These are phyloP conservation scores for Pipistrellus pipistrellus DNA, from an alignment of 2,797 vertebrate genomes.

Conservation along the genomic window DNA sequence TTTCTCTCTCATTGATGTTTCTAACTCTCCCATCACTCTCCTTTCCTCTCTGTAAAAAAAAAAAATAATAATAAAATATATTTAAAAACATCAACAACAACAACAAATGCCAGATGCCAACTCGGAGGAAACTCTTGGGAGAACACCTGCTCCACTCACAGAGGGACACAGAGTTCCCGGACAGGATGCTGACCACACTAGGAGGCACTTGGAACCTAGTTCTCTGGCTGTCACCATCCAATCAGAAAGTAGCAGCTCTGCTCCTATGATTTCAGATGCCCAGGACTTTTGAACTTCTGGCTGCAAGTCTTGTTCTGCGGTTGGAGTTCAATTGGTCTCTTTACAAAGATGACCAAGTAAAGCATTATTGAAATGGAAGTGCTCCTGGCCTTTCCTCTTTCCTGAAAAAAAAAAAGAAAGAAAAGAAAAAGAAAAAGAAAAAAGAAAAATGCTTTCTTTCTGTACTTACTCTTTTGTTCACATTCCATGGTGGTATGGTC, in stretches of 20 bases:
- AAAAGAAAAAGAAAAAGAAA: background rate
- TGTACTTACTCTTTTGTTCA: background rate
- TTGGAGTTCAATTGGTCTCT: background rate
- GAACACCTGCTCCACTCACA: slow-evolving; percentile 37
- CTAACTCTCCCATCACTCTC: too few species aligned
- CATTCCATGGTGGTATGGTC: background rate
- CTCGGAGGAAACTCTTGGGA: slow-evolving; percentile 24
- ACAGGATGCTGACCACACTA: slow-evolving; percentile 1
- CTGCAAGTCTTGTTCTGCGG: background rate
- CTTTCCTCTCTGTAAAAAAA: too few species aligned
- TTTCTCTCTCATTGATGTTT: too few species aligned
- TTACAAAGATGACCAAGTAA: slow-evolving; percentile 17
- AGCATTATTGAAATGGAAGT: background rate
- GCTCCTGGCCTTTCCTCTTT: background rate
- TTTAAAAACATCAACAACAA: background rate
- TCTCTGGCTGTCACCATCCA: background rate
- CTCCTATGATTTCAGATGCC: background rate
- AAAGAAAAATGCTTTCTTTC: slow-evolving; percentile 19
- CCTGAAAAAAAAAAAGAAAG: background rate
- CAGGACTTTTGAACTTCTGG: slow-evolving; percentile 15
- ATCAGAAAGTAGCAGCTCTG: slow-evolving; percentile 16
- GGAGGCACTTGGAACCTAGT: slow-evolving; percentile 20
- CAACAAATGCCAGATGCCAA: background rate
- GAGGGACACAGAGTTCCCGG: background rate
- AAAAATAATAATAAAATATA: too few species aligned